These are phyloP conservation scores for Leucopsar rothschildi DNA, from an alignment of 2,113 vertebrate species.

Conservation along the genomic window DNA sequence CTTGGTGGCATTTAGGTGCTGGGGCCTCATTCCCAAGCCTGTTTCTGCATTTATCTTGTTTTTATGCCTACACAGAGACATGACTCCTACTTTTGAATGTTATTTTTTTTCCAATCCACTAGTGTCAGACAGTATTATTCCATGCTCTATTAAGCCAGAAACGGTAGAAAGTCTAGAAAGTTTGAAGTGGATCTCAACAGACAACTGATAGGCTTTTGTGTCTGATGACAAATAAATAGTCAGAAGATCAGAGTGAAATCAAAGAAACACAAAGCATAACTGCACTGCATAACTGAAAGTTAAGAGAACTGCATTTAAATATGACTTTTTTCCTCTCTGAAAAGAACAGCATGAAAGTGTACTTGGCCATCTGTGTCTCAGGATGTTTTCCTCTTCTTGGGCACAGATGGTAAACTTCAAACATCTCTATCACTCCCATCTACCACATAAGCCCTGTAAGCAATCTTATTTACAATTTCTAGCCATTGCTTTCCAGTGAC, in stretches of 20 bases:
- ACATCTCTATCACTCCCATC: neutral
- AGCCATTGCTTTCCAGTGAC: conserved; percentile 1
- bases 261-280: neutral
- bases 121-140: neutral
- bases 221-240: neutral
- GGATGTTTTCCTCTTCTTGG: neutral
- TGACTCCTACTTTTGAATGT: neutral
- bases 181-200: neutral
- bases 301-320: neutral
- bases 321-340: neutral
- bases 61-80: neutral
- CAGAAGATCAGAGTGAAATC: neutral
- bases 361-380: conserved; percentile 16
- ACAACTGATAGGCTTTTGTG: neutral
- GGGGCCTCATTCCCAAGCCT: neutral
- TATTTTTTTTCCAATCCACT: neutral
- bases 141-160: neutral
- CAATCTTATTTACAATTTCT: neutral
- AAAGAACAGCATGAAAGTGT: neutral
- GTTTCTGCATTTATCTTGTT: neutral
- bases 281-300: neutral
- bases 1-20: neutral
- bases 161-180: neutral
- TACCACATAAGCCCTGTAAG: neutral
- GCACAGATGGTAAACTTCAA: conserved; percentile 31